Base-by-base conservation (phyloP, 1,140 invertebrate genomes). In the Ectropis grisescens region DNA sequence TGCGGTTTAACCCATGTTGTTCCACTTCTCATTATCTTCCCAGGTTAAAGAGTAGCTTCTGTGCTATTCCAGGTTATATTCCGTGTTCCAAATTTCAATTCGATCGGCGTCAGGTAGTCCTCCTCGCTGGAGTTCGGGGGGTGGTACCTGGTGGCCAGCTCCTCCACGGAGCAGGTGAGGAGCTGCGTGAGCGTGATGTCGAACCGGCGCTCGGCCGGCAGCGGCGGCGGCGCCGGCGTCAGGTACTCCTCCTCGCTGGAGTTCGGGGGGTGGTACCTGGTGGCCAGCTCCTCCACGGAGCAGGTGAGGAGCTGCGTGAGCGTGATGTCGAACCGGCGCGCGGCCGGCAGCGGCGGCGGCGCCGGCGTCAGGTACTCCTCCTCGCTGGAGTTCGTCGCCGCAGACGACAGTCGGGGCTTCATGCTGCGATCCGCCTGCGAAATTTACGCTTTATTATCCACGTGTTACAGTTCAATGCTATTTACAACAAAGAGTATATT, bases 141-240 rank as follows among this genome's bases (percentile, higher is more conserved):
- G 3, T 19, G 16, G 16, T 24, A 78, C 72, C 72, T 59, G 35
- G 40, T 50, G 0, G 93, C 91, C 39, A 95, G 70, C 30, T 95
- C 91, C 43, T 89, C 89, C 42, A 94, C 85, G 41, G 91, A 91
- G 53, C 92, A 87, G 2, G 91, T 90, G 6, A 93, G 90, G 16
- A 95, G 80, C 66, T 95, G 92, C 53, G 86, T 91, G 23, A 94
- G 76, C 1, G 92, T 94, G 25, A 94, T 92, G 61, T 93, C 90
- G 42, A 83, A 66, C 1, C 69, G 58, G 1, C 53, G 33, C 1
- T 58, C 79, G 41, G 68, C 58, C 11, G 65, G 72, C 27, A 72
- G 49, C 11, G 76, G 76, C 32, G 82, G 74, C 16, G 81, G 76
- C 32, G 82, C 72, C 16, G 81, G 87, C 12, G 86, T 83, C 37